These are phyloP conservation scores for Micrasema minimum DNA, from an alignment of 1,140 invertebrate species.

Conservation along the genomic window DNA sequence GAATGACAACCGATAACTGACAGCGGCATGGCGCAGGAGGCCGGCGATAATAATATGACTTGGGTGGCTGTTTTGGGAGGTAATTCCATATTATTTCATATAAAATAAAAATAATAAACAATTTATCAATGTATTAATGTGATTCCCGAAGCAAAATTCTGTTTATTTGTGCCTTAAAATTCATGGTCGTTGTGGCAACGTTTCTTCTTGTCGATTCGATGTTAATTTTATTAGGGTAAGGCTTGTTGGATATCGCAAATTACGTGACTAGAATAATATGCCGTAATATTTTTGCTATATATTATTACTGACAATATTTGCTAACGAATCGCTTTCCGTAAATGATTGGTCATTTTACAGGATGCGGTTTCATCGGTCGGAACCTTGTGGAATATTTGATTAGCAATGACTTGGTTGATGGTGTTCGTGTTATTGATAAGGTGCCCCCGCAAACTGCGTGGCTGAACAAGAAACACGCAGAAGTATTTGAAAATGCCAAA, in stretches of 20 bases:
- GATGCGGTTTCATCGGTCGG: conserved; percentile 92
- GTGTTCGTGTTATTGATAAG: conserved; percentile 88
- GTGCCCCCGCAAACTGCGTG: conserved; percentile 92
- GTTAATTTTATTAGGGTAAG: too few species aligned
- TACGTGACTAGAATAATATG: too few species aligned
- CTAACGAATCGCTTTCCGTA: neutral
- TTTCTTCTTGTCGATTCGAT: too few species aligned
- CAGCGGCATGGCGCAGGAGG: conserved; percentile 41
- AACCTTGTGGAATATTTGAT: conserved; percentile 87
- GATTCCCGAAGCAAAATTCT: too few species aligned
- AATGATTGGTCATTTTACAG: conserved; percentile 64
- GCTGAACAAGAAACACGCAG: conserved; percentile 80
- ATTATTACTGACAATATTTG: too few species aligned
- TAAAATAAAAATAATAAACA: conserved; percentile 11
- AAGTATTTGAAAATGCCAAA: conserved; percentile 76
- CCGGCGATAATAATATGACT: conserved; percentile 40
- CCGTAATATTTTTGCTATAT: too few species aligned
- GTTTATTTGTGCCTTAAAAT: too few species aligned
- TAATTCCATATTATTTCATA: conserved; percentile 31
- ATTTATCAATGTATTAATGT: neutral
- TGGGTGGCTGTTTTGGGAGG: conserved; percentile 48
- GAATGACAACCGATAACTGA: conserved; percentile 39
- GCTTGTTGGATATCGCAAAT: too few species aligned
- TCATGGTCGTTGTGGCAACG: too few species aligned
- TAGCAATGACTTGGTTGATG: conserved; percentile 78